Conservation (phyloP, 2,888 invertebrate species). For the Epinotia nisella region DNA sequence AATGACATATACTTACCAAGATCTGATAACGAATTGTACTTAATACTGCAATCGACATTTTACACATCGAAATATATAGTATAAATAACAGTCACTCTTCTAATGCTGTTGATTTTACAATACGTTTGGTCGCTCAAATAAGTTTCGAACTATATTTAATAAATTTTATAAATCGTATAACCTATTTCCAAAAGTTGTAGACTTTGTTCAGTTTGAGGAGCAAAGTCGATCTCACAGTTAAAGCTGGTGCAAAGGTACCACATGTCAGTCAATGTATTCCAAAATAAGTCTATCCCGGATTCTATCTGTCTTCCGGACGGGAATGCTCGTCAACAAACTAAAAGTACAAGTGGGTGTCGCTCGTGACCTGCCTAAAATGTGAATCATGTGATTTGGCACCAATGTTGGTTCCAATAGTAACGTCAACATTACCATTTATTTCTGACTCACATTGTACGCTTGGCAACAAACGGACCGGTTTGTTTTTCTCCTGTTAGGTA, state of each 20-base stretch:
- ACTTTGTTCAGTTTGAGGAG: too few species aligned
- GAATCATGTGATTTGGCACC: conserved; percentile 81
- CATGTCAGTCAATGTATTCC: background rate
- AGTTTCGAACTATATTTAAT: background rate
- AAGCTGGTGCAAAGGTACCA: background rate
- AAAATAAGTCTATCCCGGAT: conserved; percentile 24
- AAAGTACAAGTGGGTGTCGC: conserved; percentile 65
- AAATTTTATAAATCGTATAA: background rate
- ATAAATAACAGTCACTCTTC: background rate
- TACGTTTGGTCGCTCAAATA: background rate
- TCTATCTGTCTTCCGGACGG: conserved; percentile 11
- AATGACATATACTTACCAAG: background rate
- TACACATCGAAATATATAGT: background rate
- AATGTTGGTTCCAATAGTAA: conserved; percentile 67
- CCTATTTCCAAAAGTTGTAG: too few species aligned
- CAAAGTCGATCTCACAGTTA: too few species aligned
- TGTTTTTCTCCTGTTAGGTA: conserved; percentile 55
- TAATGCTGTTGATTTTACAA: background rate
- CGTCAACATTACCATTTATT: conserved; percentile 73
- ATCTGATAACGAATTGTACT: background rate
- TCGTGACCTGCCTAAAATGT: conserved; percentile 78
- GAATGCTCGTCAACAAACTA: conserved; percentile 42
- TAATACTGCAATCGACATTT: background rate
- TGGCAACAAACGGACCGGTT: conserved; percentile 63
- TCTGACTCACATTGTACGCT: conserved; percentile 66